Conservation (phyloP, 2,797 vertebrate species). For the Gambelia wislizenii region DNA sequence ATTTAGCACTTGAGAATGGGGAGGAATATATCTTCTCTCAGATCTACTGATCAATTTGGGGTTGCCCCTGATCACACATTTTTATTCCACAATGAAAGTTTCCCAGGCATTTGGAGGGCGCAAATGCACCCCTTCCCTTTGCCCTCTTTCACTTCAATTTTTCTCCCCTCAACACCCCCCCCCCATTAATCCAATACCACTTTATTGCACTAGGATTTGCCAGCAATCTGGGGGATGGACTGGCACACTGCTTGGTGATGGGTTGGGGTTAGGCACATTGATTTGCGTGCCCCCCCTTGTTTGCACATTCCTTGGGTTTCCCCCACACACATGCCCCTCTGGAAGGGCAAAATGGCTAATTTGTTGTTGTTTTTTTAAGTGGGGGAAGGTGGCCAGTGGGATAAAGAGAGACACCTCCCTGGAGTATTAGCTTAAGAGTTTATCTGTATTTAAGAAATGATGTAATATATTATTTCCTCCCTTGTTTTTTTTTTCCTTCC, state of each 20-base stretch:
- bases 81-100: not conserved
- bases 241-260: not conserved
- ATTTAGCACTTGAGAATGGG: not conserved
- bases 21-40: not conserved
- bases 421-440: slow-evolving; percentile 65
- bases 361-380: not conserved
- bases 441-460: slow-evolving; percentile 73
- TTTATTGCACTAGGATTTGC: not conserved
- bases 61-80: not conserved
- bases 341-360: not conserved
- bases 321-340: not conserved
- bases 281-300: not conserved
- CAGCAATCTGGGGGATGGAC: not conserved
- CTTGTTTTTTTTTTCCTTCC: slow-evolving; percentile 32
- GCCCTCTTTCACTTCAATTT: not conserved
- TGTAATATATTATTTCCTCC: slow-evolving; percentile 69
- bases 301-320: slow-evolving; percentile 75
- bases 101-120: not conserved
- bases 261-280: not conserved
- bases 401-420: slow-evolving; percentile 63
- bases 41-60: not conserved
- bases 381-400: not conserved
- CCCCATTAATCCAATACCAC: not conserved
- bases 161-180: not conserved
- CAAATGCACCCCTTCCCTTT: not conserved